A percentile compares a stretch with the other conserved stretches of the same genome.
phyloP scores from a whole-genome alignment of 2,888 invertebrate genomes.

The Drosophila pegasa region DNA sequence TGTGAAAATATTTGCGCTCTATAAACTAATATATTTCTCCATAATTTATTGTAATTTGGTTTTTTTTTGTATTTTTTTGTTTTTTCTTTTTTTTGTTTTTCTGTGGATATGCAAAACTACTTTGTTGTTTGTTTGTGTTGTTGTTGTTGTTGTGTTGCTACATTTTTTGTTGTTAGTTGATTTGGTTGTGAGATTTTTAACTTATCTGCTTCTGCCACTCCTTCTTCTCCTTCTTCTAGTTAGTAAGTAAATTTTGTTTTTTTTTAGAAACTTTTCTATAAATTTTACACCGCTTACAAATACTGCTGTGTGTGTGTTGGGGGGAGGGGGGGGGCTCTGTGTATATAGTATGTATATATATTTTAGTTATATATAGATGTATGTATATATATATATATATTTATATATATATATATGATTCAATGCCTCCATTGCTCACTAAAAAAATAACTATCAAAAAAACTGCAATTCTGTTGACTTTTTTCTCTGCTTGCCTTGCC shows the following conservation, averaged over 20 bases:
- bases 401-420: conserved; percentile 50
- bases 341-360: conserved; percentile 53
- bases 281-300: conserved; percentile 35
- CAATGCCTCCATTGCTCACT: conserved; percentile 75
- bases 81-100: conserved; percentile 42
- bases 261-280: conserved; percentile 35
- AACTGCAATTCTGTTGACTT: conserved; percentile 71
- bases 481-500: conserved; percentile 26
- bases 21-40: conserved; percentile 69
- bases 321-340: conserved; percentile 28
- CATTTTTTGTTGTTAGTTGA: conserved; percentile 71
- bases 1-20: conserved; percentile 71
- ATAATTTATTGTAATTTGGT: conserved; percentile 48
- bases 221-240: conserved; percentile 15
- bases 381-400: background rate
- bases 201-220: background rate
- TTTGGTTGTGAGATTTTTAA: conserved; percentile 49
- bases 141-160: conserved; percentile 56
- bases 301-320: conserved; percentile 34
- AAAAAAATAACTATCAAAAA: conserved; percentile 79
- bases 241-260: conserved; percentile 56
- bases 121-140: conserved; percentile 75
- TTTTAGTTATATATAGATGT: conserved; percentile 47
- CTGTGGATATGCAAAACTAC: conserved; percentile 83
- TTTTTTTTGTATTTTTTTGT: conserved; percentile 25